Evolutionary conservation across 2,797 vertebrate species (phyloP).

Genomic region (Spinibarbus caldwelli): DNA sequence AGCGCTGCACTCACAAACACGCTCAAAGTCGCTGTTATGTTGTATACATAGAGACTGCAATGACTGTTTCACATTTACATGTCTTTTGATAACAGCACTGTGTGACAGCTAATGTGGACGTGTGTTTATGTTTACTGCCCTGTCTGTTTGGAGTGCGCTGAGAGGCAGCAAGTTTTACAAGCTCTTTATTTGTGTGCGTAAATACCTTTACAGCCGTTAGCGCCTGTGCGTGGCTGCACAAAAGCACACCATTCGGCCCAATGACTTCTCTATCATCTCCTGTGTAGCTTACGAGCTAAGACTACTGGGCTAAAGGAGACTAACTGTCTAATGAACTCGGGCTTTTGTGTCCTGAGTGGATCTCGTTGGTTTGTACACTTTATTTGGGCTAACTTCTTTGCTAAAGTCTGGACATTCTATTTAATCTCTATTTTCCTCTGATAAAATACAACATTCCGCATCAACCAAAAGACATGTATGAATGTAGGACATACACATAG

Average conservation of each 20-base stretch:
- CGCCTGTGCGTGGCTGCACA: background rate
- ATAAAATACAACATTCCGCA: background rate
- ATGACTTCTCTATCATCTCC: background rate
- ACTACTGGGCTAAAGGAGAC: background rate
- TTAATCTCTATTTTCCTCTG: slow-evolving; percentile 22
- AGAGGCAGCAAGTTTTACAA: slow-evolving; percentile 47
- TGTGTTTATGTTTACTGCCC: slow-evolving; percentile 13
- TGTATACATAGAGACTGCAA: background rate
- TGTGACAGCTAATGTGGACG: slow-evolving; percentile 1
- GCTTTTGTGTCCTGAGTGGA: slow-evolving; percentile 4
- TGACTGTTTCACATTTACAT: slow-evolving; percentile 29
- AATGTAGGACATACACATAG: slow-evolving; percentile 30
- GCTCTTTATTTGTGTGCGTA: slow-evolving; percentile 55
- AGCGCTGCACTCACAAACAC: background rate
- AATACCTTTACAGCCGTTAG: slow-evolving; percentile 54
- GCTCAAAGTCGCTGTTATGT: background rate
- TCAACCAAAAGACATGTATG: background rate
- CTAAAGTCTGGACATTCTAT: slow-evolving; percentile 19
- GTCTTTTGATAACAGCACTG: background rate
- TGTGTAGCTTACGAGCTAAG: background rate
- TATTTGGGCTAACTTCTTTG: background rate
- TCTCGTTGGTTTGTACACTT: slow-evolving; percentile 16
- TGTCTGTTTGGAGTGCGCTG: slow-evolving; percentile 30
- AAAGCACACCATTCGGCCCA: background rate
- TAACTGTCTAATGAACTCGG: background rate